A percentile compares a stretch with the other conserved stretches of the same genome.
phyloP scores from a whole-genome alignment of 2,888 invertebrate genomes.

The Sinodicranocentrus sp. region DNA sequence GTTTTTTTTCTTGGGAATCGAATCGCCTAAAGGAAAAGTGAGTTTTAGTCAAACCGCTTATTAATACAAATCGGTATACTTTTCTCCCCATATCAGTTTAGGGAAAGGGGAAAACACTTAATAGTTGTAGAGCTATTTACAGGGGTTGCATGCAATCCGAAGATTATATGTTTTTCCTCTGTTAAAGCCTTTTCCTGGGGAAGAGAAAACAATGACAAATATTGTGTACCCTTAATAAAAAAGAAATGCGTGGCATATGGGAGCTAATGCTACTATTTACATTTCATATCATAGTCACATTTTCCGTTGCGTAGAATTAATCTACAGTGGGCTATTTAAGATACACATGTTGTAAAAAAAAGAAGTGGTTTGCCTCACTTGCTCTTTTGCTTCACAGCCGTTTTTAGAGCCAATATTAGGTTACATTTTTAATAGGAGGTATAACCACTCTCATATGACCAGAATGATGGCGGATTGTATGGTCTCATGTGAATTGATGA shows the following conservation, averaged over 20 bases:
- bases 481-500: conserved; percentile 56
- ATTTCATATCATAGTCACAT: neutral
- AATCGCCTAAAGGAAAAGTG: neutral
- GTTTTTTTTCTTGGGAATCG: no score
- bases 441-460: no score
- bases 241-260: neutral
- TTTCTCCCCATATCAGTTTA: neutral
- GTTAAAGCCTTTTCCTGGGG: neutral
- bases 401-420: neutral
- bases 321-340: conserved; percentile 3
- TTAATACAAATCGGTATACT: conserved; percentile 27
- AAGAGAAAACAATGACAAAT: neutral
- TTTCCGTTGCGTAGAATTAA: conserved; percentile 10
- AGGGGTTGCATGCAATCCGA: conserved; percentile 36
- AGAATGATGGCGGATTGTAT: no score
- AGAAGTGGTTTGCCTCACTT: neutral
- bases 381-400: neutral
- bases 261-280: conserved; percentile 12
- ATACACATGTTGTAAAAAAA: neutral
- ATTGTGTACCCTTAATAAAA: conserved; percentile 10
- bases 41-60: neutral
- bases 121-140: neutral
- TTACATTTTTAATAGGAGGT: no score
- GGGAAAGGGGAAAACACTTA: neutral
- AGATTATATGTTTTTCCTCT: conserved; percentile 18